Conservation (phyloP, 2,113 vertebrate genomes). For the Erythrocercus mccallii region DNA sequence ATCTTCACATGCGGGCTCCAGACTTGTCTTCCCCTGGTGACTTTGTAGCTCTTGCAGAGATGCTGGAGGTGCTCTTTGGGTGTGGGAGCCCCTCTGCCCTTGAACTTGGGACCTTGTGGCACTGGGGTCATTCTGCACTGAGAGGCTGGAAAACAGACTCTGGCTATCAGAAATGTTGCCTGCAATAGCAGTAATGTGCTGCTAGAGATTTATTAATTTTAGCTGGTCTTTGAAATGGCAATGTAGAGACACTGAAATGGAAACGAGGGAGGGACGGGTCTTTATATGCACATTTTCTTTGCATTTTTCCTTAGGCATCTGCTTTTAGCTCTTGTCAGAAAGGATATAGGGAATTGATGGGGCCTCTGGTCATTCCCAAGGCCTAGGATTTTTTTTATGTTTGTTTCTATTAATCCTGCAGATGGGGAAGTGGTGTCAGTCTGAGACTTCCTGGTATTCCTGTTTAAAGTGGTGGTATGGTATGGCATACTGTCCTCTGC, state of each 20-base stretch:
- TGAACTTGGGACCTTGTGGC: fast-evolving
- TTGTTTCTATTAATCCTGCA: not conserved
- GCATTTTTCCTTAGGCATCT: not conserved
- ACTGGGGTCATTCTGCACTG: not conserved
- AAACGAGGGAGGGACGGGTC: not conserved
- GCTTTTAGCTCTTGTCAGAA: slow-evolving; percentile 1
- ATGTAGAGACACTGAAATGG: not conserved
- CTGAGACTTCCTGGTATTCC: not conserved
- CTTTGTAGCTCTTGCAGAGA: not conserved
- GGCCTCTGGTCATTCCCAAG: not conserved
- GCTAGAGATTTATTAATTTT: not conserved
- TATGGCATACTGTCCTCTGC: not conserved
- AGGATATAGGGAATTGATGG: not conserved
- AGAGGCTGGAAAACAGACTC: not conserved
- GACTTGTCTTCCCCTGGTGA: fast-evolving
- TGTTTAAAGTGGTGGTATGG: not conserved
- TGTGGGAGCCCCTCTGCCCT: not conserved
- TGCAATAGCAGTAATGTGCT: not conserved
- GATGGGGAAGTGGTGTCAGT: not conserved
- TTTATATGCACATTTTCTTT: not conserved
- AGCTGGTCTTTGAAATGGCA: not conserved
- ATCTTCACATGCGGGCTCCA: not conserved
- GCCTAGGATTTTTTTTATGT: not conserved
- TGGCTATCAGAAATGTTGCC: not conserved
- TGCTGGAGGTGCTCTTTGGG: not conserved